Evolutionary conservation across 2,797 vertebrate genomes (phyloP), one percentile per base, ranked within the genome.

Genomic region (Brotogeris chrysoptera): DNA sequence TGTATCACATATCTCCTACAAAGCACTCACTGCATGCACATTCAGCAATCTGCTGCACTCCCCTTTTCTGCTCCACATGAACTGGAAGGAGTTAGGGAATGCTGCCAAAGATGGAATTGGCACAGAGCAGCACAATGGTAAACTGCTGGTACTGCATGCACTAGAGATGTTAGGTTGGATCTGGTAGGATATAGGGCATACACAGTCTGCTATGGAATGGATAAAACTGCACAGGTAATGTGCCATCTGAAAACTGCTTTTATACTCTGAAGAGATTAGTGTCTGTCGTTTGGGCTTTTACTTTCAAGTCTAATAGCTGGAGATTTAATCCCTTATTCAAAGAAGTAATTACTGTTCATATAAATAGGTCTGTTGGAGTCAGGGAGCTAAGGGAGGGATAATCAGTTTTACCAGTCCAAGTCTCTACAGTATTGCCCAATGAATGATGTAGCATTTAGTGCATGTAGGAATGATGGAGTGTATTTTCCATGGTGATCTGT

Each of bases 311-410:
- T 80, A 66, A 71, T 92, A 86, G 85, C 90, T 88, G 70, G 88
- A 94, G 93, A 91, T 88, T 76, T 91, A 95, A 94, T 93, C 78
- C 91, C 71, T 73, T 80, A 46, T 85, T 95, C 93, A 72, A 81
- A 85, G 85, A 86, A 93, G 87, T 87, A 91, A 93, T 95, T 93
- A 87, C 71, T 92, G 89, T 81, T 95, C 88, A 63, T 73, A 81
- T 91, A 84, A 94, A 81, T 92, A 81, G 92, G 70, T 57, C 91
- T 95, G 88, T 14, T 93, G 95, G 86, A 92, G 95, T 71, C 92
- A 60, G 85, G 18, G 79, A 95, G 90, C 89, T 49, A 87, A 82
- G 89, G 50, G 74, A 72, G 69, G 63, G 27, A 10, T 11, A 78
- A 77, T 5, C 80, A 50, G 20, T 69, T 53, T 34, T 70, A 77